Conservation (phyloP, 2,113 vertebrate species). For the Colaptes auratus region DNA sequence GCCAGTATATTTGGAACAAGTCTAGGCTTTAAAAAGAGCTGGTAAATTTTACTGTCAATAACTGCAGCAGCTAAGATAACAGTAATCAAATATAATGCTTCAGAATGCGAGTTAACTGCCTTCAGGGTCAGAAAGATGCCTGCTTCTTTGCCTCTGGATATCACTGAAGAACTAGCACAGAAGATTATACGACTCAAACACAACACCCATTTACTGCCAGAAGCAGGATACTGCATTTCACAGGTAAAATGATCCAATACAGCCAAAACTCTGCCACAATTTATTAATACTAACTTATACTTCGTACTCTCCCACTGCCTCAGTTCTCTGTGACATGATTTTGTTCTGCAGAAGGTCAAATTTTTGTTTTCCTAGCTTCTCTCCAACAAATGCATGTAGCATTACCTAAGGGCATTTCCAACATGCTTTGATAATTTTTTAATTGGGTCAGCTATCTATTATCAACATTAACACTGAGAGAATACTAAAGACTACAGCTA, state of each 20-base stretch:
- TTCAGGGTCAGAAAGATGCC: not conserved
- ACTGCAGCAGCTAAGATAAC: constrained; percentile 17
- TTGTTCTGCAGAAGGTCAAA: constrained; percentile 54
- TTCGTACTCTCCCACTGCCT: not conserved
- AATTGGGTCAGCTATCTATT: constrained; percentile 68
- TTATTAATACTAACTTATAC: constrained; percentile 16
- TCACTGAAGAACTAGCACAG: not conserved
- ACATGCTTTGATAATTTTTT: constrained; percentile 67
- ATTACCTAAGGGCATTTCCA: constrained; percentile 71
- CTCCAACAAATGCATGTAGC: not conserved
- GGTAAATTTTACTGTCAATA: constrained; percentile 40
- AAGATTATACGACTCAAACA: constrained; percentile 17
- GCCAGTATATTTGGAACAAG: not conserved
- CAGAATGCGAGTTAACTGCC: not conserved
- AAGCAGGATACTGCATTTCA: not conserved
- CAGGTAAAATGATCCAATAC: not conserved
- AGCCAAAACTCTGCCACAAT: not conserved
- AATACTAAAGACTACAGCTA: constrained; percentile 61
- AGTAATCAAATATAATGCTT: constrained; percentile 43
- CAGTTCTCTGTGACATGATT: not conserved
- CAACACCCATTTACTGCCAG: constrained; percentile 19
- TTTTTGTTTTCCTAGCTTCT: constrained; percentile 56
- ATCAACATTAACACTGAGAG: constrained; percentile 64
- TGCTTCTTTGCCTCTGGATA: not conserved
- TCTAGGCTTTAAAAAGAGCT: not conserved